phyloP scores from a whole-genome alignment of 2,113 vertebrate species.

The Petrocephalus microphthalmus region DNA sequence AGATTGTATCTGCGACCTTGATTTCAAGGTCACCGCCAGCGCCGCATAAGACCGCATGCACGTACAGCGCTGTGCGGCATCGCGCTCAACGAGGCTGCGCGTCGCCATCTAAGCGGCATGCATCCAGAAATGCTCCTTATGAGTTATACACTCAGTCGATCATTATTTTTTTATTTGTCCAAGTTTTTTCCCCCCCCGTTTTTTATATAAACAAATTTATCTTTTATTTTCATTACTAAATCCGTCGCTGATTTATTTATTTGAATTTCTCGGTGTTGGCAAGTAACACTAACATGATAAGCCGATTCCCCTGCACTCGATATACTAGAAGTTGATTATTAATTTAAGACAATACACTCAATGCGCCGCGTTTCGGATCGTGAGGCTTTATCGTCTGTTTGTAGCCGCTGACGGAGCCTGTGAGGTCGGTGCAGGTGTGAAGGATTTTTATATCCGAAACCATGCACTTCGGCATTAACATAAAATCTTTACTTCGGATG shows the following conservation, averaged over 20 bases:
- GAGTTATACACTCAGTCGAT: not conserved
- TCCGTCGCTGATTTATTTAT: not conserved
- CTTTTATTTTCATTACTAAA: not conserved
- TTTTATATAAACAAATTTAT: not conserved
- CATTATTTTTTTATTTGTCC: not conserved
- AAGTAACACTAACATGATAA: not conserved
- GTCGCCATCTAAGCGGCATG: not conserved
- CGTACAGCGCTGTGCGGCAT: not conserved
- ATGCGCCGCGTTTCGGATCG: not conserved
- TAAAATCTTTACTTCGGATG: not conserved
- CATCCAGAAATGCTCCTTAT: not conserved
- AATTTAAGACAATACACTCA: not conserved
- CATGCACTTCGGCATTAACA: not conserved
- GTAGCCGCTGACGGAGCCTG: not conserved
- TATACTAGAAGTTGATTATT: slow-evolving; percentile 1
- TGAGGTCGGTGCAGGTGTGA: slow-evolving; percentile 1
- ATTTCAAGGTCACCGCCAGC: slow-evolving; percentile 4
- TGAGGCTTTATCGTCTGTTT: not conserved
- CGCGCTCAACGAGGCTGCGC: not conserved
- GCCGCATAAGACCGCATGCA: slow-evolving; percentile 7
- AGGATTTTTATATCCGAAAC: not conserved
- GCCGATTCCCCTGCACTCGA: not conserved
- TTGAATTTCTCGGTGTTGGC: not conserved
- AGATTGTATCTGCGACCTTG: slow-evolving; percentile 18
- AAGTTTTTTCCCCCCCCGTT: not conserved